phyloP scores from a whole-genome alignment of 2,888 invertebrate species.

The Therioaphis trifolii region DNA sequence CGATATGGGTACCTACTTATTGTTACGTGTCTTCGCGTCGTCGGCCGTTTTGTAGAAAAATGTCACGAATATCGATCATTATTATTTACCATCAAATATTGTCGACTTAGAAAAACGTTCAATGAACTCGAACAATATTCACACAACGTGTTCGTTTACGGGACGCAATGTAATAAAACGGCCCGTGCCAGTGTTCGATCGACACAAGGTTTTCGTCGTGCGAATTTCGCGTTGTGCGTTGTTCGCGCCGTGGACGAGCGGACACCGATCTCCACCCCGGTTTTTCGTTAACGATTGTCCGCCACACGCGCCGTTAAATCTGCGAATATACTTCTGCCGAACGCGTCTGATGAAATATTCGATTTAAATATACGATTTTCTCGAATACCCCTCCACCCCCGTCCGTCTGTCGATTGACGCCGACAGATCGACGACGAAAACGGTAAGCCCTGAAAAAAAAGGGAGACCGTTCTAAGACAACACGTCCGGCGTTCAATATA shows the following conservation, averaged over 20 bases:
- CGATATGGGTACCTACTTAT: no score
- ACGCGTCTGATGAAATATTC: not conserved
- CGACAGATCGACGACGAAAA: not conserved
- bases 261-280: conserved; percentile 40
- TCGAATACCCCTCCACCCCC: not conserved
- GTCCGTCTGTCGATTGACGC: not conserved
- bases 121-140: no score
- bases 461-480: no score
- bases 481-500: no score
- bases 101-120: no score
- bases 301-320: no score
- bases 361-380: not conserved
- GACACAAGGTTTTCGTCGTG: conserved; percentile 25
- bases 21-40: no score
- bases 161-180: not conserved
- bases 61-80: no score
- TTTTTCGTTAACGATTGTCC: conserved; percentile 21
- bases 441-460: no score
- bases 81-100: no score
- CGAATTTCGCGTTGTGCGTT: conserved; percentile 22
- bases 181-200: conserved; percentile 27
- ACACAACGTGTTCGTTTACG: not conserved
- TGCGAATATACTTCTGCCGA: not conserved
- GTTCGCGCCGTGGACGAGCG: conserved; percentile 33
- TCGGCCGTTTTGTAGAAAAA: no score